A percentile compares a stretch with the other conserved stretches of the same genome.
These are phyloP conservation scores for Baccha elongata DNA, from an alignment of 2,888 invertebrate genomes.

Conservation along the genomic window DNA sequence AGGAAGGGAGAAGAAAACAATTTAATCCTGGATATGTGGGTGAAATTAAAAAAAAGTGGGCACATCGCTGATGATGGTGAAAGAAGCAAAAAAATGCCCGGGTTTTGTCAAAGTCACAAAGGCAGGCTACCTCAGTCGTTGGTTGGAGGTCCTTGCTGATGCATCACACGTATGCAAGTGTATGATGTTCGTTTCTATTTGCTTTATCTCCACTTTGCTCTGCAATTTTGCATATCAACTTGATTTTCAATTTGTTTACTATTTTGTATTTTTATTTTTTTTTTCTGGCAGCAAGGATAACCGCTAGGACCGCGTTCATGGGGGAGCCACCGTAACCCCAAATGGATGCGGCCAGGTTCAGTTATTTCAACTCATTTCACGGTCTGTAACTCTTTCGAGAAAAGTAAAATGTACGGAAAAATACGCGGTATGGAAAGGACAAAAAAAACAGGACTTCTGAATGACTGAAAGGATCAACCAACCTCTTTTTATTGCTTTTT, in stretches of 20 bases:
- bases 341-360: conserved; percentile 48
- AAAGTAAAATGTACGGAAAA: conserved; percentile 63
- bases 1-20: conserved; percentile 46
- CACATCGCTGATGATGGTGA: conserved; percentile 16
- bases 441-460: conserved; percentile 35
- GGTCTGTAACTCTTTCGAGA: conserved; percentile 69
- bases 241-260: conserved; percentile 71
- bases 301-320: conserved; percentile 48
- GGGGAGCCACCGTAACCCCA: conserved; percentile 39
- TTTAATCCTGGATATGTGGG: conserved; percentile 71
- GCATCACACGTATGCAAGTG: conserved; percentile 24
- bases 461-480: conserved; percentile 47
- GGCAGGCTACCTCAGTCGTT: conserved; percentile 45
- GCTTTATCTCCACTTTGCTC: conserved; percentile 36
- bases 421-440: conserved; percentile 31
- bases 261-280: conserved; percentile 22
- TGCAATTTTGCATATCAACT: conserved; percentile 69
- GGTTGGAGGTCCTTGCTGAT: conserved; percentile 17
- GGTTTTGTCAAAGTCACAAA: conserved; percentile 72
- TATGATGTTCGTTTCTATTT: conserved; percentile 48
- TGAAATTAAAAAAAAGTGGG: conserved; percentile 50
- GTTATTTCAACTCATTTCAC: conserved; percentile 71
- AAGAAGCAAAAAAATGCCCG: conserved; percentile 28
- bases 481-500: conserved; percentile 54
- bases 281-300: conserved; percentile 42